A percentile compares a stretch with the other conserved stretches of the same genome.
Evolutionary conservation across 1,140 invertebrate genomes (phyloP).

Genomic region (Drosophila yakuba): DNA sequence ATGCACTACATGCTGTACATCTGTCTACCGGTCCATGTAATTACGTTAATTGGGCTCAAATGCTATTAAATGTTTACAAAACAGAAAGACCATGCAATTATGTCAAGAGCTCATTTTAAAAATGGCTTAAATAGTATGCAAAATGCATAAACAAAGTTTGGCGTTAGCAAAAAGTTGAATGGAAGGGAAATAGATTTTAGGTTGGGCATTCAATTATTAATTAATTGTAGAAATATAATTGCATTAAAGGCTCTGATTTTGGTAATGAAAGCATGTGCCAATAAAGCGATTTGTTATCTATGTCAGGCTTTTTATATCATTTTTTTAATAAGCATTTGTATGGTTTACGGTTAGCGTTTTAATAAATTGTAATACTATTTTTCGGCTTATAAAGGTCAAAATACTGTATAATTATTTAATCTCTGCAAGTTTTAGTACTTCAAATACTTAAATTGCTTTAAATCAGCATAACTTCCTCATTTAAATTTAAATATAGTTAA

Average conservation of each 20-base stretch:
- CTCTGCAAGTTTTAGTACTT: too few species aligned
- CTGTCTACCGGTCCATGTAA: conserved; percentile 36
- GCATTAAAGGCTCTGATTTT: background rate
- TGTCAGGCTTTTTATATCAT: background rate
- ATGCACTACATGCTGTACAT: conserved; percentile 38
- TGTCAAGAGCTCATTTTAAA: conserved; percentile 19
- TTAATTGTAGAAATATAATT: conserved; percentile 7
- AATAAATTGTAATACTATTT: background rate
- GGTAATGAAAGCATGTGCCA: background rate
- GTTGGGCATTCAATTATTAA: conserved; percentile 1
- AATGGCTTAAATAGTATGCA: conserved; percentile 20
- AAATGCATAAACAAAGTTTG: conserved; percentile 14
- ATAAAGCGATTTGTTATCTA: background rate
- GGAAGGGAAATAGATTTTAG: background rate
- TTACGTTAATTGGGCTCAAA: conserved; percentile 64
- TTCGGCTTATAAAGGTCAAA: background rate
- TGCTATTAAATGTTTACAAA: conserved; percentile 51
- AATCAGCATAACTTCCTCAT: too few species aligned
- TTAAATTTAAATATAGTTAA: background rate
- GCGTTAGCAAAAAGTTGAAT: background rate
- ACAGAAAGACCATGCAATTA: conserved; percentile 45
- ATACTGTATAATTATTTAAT: too few species aligned
- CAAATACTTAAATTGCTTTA: too few species aligned
- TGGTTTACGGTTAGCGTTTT: background rate
- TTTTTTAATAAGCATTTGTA: too few species aligned